These are phyloP conservation scores for Rhinoderma darwinii DNA, from an alignment of 2,113 vertebrate species.

Conservation along the genomic window DNA sequence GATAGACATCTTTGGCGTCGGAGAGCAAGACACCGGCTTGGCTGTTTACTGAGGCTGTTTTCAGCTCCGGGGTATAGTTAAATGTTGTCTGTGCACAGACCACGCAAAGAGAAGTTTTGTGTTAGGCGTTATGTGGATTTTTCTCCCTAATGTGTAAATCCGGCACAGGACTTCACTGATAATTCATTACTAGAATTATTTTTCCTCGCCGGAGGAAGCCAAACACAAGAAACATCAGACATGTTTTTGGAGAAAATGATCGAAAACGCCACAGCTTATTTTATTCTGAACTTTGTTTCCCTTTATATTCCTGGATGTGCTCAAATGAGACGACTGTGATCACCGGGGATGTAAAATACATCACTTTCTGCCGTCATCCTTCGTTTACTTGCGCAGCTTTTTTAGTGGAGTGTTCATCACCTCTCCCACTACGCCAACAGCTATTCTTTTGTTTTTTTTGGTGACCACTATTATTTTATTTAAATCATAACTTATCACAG, in stretches of 20 bases:
- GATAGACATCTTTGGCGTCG: slow-evolving; percentile 54
- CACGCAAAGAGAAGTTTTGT: slow-evolving; percentile 51
- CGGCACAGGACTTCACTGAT: slow-evolving; percentile 29
- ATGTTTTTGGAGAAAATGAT: slow-evolving; percentile 34
- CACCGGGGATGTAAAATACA: neutral
- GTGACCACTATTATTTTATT: too few species aligned
- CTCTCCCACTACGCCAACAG: too few species aligned
- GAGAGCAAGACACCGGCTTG: slow-evolving; percentile 59
- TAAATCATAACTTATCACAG: too few species aligned
- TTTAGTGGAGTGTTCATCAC: too few species aligned
- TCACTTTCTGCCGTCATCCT: too few species aligned
- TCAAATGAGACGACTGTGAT: neutral
- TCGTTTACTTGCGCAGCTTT: too few species aligned
- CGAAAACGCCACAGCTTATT: neutral
- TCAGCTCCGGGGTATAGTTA: slow-evolving; percentile 51
- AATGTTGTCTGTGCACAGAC: slow-evolving; percentile 54
- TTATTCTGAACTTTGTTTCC: neutral
- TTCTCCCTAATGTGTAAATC: slow-evolving; percentile 48
- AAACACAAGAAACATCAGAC: slow-evolving; percentile 47
- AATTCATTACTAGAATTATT: slow-evolving; percentile 49
- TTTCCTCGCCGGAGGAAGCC: slow-evolving; percentile 29
- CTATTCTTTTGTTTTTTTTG: too few species aligned
- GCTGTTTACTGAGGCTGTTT: slow-evolving; percentile 53
- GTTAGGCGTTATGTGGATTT: slow-evolving; percentile 35
- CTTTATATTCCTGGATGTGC: neutral